Percentiles rank a stretch among this genome's conserved stretches.
These are phyloP conservation scores for Sphinx pinastri DNA, from an alignment of 2,888 invertebrate species.

Conservation along the genomic window DNA sequence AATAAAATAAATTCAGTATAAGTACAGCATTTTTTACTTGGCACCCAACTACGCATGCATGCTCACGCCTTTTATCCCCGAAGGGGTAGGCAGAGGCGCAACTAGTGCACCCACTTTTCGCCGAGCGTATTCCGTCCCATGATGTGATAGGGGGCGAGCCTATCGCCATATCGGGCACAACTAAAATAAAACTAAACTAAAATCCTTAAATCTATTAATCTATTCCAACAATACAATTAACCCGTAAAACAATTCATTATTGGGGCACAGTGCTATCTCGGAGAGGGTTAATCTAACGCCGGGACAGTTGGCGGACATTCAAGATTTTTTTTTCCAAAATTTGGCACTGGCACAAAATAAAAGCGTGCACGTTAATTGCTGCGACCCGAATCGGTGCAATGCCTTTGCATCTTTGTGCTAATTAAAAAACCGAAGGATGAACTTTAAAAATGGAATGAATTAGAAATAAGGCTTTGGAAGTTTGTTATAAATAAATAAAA, in stretches of 20 bases:
- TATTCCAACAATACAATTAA: background rate
- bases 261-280: background rate
- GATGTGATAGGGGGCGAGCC: no score
- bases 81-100: no score
- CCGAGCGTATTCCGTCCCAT: no score
- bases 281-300: constrained; percentile 63
- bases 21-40: no score
- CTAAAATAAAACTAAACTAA: no score
- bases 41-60: no score
- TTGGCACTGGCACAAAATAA: constrained; percentile 73
- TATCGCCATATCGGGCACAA: no score
- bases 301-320: constrained; percentile 65
- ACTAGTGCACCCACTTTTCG: no score
- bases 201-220: no score
- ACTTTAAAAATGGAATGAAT: background rate
- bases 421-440: constrained; percentile 50
- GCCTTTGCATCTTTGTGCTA: constrained; percentile 54
- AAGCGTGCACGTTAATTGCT: constrained; percentile 73
- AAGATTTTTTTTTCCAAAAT: constrained; percentile 66
- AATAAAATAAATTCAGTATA: no score
- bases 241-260: constrained; percentile 12
- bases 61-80: no score
- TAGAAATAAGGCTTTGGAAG: background rate
- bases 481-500: background rate
- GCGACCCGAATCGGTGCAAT: constrained; percentile 63